A percentile compares a stretch with the other conserved stretches of the same genome.
phyloP scores from a whole-genome alignment of 2,797 vertebrate genomes.

The Aeoliscus strigatus region DNA sequence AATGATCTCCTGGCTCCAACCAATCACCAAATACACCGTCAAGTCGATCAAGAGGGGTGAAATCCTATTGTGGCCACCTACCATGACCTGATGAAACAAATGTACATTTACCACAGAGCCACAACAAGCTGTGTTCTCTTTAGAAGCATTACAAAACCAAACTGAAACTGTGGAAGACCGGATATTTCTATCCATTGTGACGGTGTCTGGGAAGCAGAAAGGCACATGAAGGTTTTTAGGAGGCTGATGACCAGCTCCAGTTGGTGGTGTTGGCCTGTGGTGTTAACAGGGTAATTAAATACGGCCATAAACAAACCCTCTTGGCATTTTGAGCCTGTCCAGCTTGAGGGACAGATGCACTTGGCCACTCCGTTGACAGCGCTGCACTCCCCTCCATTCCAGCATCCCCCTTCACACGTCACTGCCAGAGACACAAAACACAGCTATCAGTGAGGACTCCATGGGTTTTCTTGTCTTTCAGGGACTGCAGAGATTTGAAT shows the following conservation, averaged over 20 bases:
- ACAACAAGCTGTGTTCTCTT: too few relatives aligned
- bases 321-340: slow-evolving; percentile 83
- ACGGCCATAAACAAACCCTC: slow-evolving; percentile 70
- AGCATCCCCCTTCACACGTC: slow-evolving; percentile 81
- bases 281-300: slow-evolving; percentile 21
- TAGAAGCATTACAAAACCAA: too few relatives aligned
- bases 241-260: slow-evolving; percentile 21
- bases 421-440: slow-evolving; percentile 57
- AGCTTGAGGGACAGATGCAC: slow-evolving; percentile 83
- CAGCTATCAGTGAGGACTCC: neutral
- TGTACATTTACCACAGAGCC: too few relatives aligned
- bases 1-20: too few relatives aligned
- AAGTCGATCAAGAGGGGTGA: too few relatives aligned
- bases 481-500: too few relatives aligned
- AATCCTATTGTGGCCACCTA: too few relatives aligned
- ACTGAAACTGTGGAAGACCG: neutral
- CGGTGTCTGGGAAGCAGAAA: slow-evolving; percentile 6
- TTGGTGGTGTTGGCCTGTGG: slow-evolving; percentile 19
- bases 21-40: too few relatives aligned
- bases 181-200: neutral
- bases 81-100: too few relatives aligned
- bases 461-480: too few relatives aligned
- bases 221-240: slow-evolving; percentile 3
- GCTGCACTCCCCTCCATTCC: slow-evolving; percentile 81
- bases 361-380: slow-evolving; percentile 78